phyloP scores from a whole-genome alignment of 2,888 invertebrate species.

The Leucoma salicis region DNA sequence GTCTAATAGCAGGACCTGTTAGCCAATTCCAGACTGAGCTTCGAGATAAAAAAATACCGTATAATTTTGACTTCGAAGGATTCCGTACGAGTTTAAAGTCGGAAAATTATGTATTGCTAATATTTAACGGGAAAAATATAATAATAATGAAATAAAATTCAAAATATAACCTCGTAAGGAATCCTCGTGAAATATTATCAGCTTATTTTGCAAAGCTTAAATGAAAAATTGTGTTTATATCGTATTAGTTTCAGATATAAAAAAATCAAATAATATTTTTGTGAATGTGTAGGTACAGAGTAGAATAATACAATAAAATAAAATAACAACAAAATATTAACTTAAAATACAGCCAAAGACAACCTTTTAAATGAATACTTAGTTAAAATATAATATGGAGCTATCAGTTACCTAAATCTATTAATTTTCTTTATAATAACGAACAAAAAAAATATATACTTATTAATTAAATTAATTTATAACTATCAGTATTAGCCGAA shows the following conservation, averaged over 20 bases:
- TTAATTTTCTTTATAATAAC: too few species aligned
- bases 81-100: slow-evolving; percentile 3
- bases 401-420: too few species aligned
- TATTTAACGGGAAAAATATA: not conserved
- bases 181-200: not conserved
- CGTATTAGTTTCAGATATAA: slow-evolving; percentile 12
- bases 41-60: slow-evolving; percentile 13
- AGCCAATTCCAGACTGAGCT: slow-evolving; percentile 66
- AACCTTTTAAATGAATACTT: too few species aligned
- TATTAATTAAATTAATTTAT: too few species aligned
- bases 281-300: slow-evolving; percentile 28
- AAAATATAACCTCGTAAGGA: not conserved
- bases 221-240: slow-evolving; percentile 5
- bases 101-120: not conserved
- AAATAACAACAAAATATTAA: slow-evolving; percentile 2
- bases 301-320: slow-evolving; percentile 11
- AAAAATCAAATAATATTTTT: slow-evolving; percentile 9
- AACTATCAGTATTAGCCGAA: too few species aligned
- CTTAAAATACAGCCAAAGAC: slow-evolving; percentile 10
- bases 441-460: too few species aligned
- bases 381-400: too few species aligned
- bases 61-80: slow-evolving; percentile 4
- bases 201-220: slow-evolving; percentile 5
- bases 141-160: not conserved
- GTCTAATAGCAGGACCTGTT: slow-evolving; percentile 80